Evolutionary conservation across 2,888 invertebrate species (phyloP), one percentile per base, ranked within the genome.

Genomic region (Carcina quercana): DNA sequence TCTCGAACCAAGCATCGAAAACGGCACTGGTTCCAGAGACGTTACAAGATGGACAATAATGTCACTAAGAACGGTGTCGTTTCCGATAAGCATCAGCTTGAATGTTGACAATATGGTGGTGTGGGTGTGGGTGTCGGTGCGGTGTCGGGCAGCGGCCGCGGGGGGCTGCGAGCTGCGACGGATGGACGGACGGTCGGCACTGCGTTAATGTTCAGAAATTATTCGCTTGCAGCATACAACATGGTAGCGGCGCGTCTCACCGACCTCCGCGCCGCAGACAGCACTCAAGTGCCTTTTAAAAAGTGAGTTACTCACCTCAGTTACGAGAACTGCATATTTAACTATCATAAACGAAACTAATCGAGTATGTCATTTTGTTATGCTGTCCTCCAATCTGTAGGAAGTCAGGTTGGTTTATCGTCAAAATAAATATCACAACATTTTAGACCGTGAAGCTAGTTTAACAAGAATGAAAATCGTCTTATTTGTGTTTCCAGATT

Each of bases 281-380:
- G 94, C 91, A 95, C 95, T 90, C 94, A 94, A 91, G 94, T 96
- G 93, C 95, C 95, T 94, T 94, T 95, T 91, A 96, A 96, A 90
- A 96, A 95, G 96, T 96, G 86, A 95, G 95, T 91, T 21, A 6
- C 5, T 11, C 5, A 5, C 7, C 22, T n/a, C n/a, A 27, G 3
- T 37, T 32, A 35, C 39, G 41, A 42, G 25, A 8, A 13, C 2
- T 13, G 8, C 5, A 26, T 12, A 21, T 17, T 2, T 22, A 21
- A 10, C 11, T 12, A n/a, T n/a, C n/a, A n/a, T n/a, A n/a, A n/a
- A n/a, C n/a, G n/a, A n/a, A n/a, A n/a, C n/a, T 39, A 38, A 37
- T 38, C 27, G 24, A 48, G 47, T 37, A 35, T 37, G 8, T 34
- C 31, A 17, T 38, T 41, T 50, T 32, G 45, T 41, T 40, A 44